phyloP scores from a whole-genome alignment of 2,113 vertebrate genomes.

The Daphoenositta chrysoptera region DNA sequence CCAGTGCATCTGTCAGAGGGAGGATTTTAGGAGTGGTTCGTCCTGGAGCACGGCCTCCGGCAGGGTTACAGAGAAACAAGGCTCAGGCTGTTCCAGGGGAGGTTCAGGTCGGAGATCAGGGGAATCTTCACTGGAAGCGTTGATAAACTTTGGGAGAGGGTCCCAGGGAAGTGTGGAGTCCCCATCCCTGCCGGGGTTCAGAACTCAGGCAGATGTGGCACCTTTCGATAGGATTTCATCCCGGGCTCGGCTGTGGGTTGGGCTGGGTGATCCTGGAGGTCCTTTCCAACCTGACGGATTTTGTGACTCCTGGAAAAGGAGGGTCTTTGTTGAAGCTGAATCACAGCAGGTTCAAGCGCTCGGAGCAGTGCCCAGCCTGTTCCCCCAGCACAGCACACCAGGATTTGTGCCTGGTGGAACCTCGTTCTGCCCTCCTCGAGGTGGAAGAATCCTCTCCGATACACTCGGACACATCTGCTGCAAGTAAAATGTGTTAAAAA shows the following conservation, averaged over 20 bases:
- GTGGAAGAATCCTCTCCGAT: background rate
- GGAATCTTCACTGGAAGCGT: background rate
- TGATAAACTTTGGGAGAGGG: background rate
- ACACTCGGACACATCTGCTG: background rate
- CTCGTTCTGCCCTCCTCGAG: background rate
- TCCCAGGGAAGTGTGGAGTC: background rate
- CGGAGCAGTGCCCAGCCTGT: background rate
- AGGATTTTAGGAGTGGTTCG: background rate
- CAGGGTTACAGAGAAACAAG: background rate
- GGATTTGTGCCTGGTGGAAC: background rate
- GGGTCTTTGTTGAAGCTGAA: too few species aligned
- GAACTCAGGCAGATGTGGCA: background rate
- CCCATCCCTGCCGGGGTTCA: background rate
- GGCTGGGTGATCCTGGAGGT: background rate
- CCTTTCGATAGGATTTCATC: background rate
- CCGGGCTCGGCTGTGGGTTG: background rate
- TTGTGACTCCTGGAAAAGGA: background rate
- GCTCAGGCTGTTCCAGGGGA: background rate
- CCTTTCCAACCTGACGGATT: background rate
- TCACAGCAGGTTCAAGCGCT: background rate
- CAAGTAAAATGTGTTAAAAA: background rate
- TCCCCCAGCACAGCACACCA: background rate
- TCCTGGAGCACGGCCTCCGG: background rate
- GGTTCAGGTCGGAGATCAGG: fast-evolving
- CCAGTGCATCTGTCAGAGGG: background rate